Evolutionary conservation across 2,797 vertebrate species (phyloP).

Genomic region (Anabacerthia variegaticeps): DNA sequence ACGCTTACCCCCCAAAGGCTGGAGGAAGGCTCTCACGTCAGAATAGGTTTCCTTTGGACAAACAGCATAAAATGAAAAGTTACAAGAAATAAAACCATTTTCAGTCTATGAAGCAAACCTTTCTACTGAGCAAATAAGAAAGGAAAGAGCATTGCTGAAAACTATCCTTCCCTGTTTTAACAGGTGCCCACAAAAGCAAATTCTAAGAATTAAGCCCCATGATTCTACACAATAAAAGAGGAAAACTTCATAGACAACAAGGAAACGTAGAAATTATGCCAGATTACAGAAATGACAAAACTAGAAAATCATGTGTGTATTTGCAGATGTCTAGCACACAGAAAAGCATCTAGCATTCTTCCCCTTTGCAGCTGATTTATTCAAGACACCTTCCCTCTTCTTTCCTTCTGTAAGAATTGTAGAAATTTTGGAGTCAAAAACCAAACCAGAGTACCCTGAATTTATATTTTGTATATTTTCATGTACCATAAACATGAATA

Average conservation of each 20-base stretch:
- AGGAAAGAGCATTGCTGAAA: not conserved
- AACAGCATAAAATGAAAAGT: slow-evolving; percentile 24
- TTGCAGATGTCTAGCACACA: not conserved
- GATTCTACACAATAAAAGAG: not conserved
- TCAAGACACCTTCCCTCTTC: not conserved
- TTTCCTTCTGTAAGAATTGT: not conserved
- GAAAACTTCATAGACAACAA: not conserved
- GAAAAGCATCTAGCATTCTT: not conserved
- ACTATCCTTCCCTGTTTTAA: not conserved
- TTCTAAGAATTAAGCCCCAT: not conserved
- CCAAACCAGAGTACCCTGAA: not conserved
- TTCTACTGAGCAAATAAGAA: not conserved
- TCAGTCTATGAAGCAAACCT: not conserved
- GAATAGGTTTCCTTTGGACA: not conserved
- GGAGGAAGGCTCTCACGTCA: not conserved
- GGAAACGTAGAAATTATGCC: not conserved
- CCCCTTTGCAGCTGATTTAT: not conserved
- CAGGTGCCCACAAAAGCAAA: not conserved
- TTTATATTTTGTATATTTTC: not conserved
- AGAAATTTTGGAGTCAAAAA: not conserved
- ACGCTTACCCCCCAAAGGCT: not conserved
- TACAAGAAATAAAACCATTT: not conserved
- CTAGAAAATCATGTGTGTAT: not conserved
- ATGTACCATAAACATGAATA: not conserved
- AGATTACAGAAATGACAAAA: not conserved